Evolutionary conservation across 2,113 vertebrate genomes (phyloP).

Genomic region (Gopherus evgoodei): DNA sequence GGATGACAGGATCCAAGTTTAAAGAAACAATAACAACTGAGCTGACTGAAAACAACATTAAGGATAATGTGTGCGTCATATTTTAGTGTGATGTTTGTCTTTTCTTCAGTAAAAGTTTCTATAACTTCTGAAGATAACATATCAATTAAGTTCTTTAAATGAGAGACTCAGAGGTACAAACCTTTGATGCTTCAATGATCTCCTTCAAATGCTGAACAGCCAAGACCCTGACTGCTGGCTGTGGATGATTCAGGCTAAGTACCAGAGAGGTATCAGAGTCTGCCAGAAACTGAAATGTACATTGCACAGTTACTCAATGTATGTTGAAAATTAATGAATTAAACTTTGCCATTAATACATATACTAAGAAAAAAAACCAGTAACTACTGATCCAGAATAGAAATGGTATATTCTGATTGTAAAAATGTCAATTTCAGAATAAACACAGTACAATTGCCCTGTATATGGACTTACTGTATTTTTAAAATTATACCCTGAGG

Average conservation of each 20-base stretch:
- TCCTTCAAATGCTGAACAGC: conserved; percentile 89
- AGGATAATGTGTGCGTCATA: accelerated
- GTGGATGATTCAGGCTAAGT: conserved; percentile 94
- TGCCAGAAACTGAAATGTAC: conserved; percentile 84
- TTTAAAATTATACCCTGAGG: neutral
- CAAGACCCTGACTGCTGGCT: conserved; percentile 85
- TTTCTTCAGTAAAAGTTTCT: neutral
- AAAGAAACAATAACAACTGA: neutral
- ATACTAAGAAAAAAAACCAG: neutral
- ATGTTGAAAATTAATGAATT: neutral
- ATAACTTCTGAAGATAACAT: neutral
- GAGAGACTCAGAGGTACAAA: conserved; percentile 68
- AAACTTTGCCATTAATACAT: neutral
- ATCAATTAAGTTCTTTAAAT: neutral
- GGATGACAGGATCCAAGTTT: neutral
- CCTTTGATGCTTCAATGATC: conserved; percentile 83
- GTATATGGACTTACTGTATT: neutral
- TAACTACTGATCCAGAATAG: conserved; percentile 4
- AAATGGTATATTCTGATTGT: neutral
- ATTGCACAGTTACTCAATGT: conserved; percentile 38
- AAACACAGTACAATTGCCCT: neutral
- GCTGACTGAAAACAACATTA: neutral
- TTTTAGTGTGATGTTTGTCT: neutral
- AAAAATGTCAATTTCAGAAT: neutral
- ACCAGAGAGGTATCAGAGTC: conserved; percentile 91